Percentiles rank a stretch among this genome's conserved stretches.
phyloP scores from a whole-genome alignment of 2,113 vertebrate genomes.

The Athene cunicularia region DNA sequence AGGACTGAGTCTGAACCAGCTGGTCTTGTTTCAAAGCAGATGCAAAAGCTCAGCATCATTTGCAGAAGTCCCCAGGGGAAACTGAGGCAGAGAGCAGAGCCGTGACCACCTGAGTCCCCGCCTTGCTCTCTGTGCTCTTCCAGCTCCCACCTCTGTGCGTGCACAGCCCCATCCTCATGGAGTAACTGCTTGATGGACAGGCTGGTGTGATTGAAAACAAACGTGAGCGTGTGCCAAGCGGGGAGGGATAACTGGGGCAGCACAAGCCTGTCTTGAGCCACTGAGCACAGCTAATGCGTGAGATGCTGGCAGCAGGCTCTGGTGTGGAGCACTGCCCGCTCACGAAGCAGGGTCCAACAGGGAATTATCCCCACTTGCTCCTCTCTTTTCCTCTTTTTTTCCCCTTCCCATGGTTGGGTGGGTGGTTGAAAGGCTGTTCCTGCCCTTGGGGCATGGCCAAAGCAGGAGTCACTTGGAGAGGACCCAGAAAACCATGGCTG shows the following conservation, averaged over 20 bases:
- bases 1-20: background rate
- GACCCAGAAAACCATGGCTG: background rate
- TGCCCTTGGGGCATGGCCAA: background rate
- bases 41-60: background rate
- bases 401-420: background rate
- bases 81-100: background rate
- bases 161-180: background rate
- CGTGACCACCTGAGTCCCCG: constrained; percentile 7
- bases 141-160: accelerated
- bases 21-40: background rate
- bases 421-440: background rate
- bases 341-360: background rate
- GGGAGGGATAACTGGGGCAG: constrained; percentile 5
- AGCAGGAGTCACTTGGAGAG: background rate
- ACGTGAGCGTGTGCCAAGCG: background rate
- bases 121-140: background rate
- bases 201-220: constrained; percentile 14
- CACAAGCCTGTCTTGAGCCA: background rate
- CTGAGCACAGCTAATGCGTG: constrained; percentile 8
- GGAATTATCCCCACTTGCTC: background rate
- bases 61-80: background rate
- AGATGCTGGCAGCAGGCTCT: background rate
- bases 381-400: background rate
- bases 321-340: background rate
- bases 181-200: background rate